phyloP scores from a whole-genome alignment of 1,140 invertebrate genomes.

The Meteorus sp. region DNA sequence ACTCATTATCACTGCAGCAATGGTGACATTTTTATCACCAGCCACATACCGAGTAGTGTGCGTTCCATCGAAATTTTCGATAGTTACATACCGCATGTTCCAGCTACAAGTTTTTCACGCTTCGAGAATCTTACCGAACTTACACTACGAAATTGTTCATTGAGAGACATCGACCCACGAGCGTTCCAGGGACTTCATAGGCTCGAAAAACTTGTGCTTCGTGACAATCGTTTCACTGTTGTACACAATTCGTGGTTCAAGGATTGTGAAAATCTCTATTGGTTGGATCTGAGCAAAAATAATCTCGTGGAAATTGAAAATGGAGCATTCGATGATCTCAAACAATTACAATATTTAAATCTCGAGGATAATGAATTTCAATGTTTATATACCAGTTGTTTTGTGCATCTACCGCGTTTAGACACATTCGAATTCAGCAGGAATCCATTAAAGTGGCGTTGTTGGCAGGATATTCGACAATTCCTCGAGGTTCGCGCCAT shows the following conservation, averaged over 20 bases:
- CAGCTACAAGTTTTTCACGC: slow-evolving; percentile 21
- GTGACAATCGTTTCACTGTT: slow-evolving; percentile 34
- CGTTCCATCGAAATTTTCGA: slow-evolving; percentile 37
- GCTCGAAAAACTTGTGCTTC: slow-evolving; percentile 35
- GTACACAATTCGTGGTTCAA: slow-evolving; percentile 35
- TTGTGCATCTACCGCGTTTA: slow-evolving; percentile 33
- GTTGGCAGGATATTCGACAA: slow-evolving; percentile 40
- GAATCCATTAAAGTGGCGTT: slow-evolving; percentile 44
- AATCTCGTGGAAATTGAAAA: slow-evolving; percentile 38
- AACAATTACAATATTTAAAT: slow-evolving; percentile 34
- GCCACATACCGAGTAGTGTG: slow-evolving; percentile 29
- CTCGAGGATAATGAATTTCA: slow-evolving; percentile 39
- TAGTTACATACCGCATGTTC: slow-evolving; percentile 30
- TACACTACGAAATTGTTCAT: slow-evolving; percentile 34
- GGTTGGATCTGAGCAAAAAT: slow-evolving; percentile 40
- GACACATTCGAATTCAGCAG: slow-evolving; percentile 36
- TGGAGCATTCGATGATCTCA: slow-evolving; percentile 32
- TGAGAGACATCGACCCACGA: slow-evolving; percentile 31
- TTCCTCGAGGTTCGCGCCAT: slow-evolving; percentile 39
- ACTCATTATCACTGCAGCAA: slow-evolving; percentile 34
- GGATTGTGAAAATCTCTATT: slow-evolving; percentile 30
- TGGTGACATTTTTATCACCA: slow-evolving; percentile 33
- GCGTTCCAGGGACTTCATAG: slow-evolving; percentile 32
- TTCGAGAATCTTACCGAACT: slow-evolving; percentile 37
- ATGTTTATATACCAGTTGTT: slow-evolving; percentile 40